A percentile compares a stretch with the other conserved stretches of the same genome.
Conservation (phyloP, 2,888 invertebrate genomes). For the Synanthedon myopaeformis region DNA sequence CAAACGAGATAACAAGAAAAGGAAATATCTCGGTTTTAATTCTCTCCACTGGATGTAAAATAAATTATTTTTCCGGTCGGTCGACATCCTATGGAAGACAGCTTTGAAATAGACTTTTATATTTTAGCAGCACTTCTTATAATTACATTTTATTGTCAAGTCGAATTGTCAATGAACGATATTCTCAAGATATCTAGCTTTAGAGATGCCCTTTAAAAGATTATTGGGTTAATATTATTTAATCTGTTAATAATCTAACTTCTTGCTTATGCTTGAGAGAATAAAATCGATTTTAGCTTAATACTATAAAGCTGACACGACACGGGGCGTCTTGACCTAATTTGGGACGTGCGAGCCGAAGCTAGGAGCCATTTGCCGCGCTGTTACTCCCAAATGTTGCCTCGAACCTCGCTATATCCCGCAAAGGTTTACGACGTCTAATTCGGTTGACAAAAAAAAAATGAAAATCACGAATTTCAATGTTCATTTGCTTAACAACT, state of each 20-base stretch:
- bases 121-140: constrained; percentile 20
- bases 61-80: constrained; percentile 30
- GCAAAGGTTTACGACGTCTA: constrained; percentile 33
- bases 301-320: constrained; percentile 26
- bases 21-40: constrained; percentile 28
- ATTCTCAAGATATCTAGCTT: background rate
- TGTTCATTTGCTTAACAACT: background rate
- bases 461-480: background rate
- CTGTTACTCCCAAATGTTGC: constrained; percentile 44
- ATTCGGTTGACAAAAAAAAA: constrained; percentile 34
- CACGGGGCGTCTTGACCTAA: constrained; percentile 42
- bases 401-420: constrained; percentile 17
- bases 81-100: constrained; percentile 17
- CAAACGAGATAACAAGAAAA: constrained; percentile 8
- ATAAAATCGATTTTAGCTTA: constrained; percentile 29
- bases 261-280: constrained; percentile 8
- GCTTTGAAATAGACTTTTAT: constrained; percentile 29
- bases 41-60: constrained; percentile 22
- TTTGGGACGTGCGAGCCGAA: constrained; percentile 23
- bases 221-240: background rate
- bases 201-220: background rate
- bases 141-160: constrained; percentile 16
- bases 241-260: too few relatives aligned
- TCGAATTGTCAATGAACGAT: background rate
- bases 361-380: constrained; percentile 32